Evolutionary conservation across 1,140 invertebrate species (phyloP).

Genomic region (Drosophila navojoa): DNA sequence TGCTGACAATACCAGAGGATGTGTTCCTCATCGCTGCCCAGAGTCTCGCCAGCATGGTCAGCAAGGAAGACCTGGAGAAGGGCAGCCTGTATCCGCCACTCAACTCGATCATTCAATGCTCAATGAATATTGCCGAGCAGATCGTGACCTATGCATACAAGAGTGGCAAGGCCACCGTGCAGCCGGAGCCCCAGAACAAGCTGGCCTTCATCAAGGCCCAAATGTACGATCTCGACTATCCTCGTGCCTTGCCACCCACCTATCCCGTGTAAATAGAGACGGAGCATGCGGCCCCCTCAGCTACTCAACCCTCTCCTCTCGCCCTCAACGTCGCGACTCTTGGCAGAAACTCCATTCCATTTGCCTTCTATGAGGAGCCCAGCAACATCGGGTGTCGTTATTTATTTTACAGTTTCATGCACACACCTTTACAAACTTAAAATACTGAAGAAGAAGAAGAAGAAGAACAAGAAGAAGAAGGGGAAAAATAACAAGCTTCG

Average conservation of each 20-base stretch:
- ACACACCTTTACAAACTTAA: background rate
- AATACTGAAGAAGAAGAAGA: background rate
- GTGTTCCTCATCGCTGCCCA: slow-evolving; percentile 94
- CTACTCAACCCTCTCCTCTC: background rate
- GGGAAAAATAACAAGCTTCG: background rate
- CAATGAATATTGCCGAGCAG: slow-evolving; percentile 92
- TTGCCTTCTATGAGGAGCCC: slow-evolving; percentile 14
- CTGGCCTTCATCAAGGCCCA: slow-evolving; percentile 91
- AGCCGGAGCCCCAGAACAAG: slow-evolving; percentile 91
- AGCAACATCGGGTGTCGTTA: slow-evolving; percentile 45
- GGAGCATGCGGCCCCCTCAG: background rate
- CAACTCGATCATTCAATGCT: slow-evolving; percentile 93
- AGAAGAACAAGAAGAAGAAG: background rate
- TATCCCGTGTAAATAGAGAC: slow-evolving; percentile 60
- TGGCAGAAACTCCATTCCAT: slow-evolving; percentile 47
- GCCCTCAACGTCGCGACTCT: no score
- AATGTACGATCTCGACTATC: slow-evolving; percentile 91
- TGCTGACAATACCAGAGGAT: slow-evolving; percentile 94
- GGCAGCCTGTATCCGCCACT: slow-evolving; percentile 98
- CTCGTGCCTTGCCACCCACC: slow-evolving; percentile 86
- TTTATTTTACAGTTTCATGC: slow-evolving; percentile 71
- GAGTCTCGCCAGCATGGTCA: slow-evolving; percentile 93
- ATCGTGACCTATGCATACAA: slow-evolving; percentile 95
- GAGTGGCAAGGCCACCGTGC: slow-evolving; percentile 91
- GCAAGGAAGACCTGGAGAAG: slow-evolving; percentile 90